Percentiles rank a stretch among this genome's conserved stretches.
phyloP scores from a whole-genome alignment of 1,140 invertebrate genomes.

The Drosophila truncata region DNA sequence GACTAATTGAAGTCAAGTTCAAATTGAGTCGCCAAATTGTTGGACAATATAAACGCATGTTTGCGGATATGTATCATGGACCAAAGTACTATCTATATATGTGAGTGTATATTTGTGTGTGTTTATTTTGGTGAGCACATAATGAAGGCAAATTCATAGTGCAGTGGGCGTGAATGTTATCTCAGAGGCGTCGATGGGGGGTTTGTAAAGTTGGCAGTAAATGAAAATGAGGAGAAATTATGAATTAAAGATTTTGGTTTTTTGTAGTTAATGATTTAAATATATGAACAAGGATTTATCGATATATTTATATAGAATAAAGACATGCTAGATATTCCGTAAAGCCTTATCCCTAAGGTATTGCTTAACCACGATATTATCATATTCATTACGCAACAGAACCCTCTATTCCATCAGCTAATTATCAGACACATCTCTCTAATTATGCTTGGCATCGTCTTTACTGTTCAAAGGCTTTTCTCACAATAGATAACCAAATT shows the following conservation, averaged over 20 bases:
- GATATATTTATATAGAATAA: no score
- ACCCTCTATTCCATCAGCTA: neutral
- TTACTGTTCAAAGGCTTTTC: neutral
- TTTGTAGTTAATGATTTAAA: neutral
- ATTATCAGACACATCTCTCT: slow-evolving; percentile 3
- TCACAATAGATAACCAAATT: slow-evolving; percentile 18
- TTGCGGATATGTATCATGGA: slow-evolving; percentile 16
- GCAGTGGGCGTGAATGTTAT: slow-evolving; percentile 26
- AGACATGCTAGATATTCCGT: neutral
- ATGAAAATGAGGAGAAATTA: neutral
- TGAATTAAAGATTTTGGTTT: no score
- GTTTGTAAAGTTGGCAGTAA: neutral
- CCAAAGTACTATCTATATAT: neutral
- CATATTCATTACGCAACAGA: neutral
- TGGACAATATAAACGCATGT: slow-evolving; percentile 7
- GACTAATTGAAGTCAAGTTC: slow-evolving; percentile 42
- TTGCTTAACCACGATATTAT: no score
- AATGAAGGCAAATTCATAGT: slow-evolving; percentile 25
- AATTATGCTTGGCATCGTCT: slow-evolving; percentile 1
- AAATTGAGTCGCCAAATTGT: slow-evolving; percentile 33
- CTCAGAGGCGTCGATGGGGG: neutral
- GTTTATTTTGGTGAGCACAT: slow-evolving; percentile 38
- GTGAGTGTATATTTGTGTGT: slow-evolving; percentile 1
- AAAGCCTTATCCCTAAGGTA: neutral
- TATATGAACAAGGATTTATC: neutral